phyloP scores from a whole-genome alignment of 2,888 invertebrate genomes.

The Sarcophaga subvicina region DNA sequence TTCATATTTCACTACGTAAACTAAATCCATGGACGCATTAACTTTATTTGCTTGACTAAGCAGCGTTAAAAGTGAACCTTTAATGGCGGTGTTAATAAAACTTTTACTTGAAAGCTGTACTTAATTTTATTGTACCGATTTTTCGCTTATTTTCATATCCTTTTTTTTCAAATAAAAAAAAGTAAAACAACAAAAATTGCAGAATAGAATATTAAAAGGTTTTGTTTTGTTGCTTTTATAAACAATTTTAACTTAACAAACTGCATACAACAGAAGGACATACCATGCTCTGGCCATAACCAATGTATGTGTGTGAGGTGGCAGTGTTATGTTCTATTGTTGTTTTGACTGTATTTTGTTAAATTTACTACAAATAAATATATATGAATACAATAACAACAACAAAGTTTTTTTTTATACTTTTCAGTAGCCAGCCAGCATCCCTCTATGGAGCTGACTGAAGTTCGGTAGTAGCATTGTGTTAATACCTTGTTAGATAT shows the following conservation, averaged over 20 bases:
- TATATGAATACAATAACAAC: background rate
- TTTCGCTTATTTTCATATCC: background rate
- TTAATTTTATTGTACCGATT: constrained; percentile 46
- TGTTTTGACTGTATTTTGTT: background rate
- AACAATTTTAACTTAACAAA: constrained; percentile 43
- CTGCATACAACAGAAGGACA: background rate
- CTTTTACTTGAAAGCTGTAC: constrained; percentile 48
- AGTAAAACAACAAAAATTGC: background rate
- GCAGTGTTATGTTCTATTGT: no score
- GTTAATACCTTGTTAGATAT: constrained; percentile 45
- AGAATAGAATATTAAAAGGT: constrained; percentile 31
- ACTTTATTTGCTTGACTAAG: background rate
- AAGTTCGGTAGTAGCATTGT: constrained; percentile 18
- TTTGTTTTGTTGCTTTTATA: constrained; percentile 33
- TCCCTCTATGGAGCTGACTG: no score
- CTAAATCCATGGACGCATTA: no score
- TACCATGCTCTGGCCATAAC: background rate
- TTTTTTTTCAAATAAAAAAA: background rate
- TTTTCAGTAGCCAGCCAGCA: no score
- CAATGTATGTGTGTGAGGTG: no score
- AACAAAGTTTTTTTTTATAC: background rate
- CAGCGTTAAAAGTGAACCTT: constrained; percentile 28
- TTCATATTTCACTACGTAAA: no score
- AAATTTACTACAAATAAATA: background rate
- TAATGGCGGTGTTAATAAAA: constrained; percentile 59